Conservation (phyloP, 2,113 vertebrate genomes). For the Cyprinodon tularosa region DNA sequence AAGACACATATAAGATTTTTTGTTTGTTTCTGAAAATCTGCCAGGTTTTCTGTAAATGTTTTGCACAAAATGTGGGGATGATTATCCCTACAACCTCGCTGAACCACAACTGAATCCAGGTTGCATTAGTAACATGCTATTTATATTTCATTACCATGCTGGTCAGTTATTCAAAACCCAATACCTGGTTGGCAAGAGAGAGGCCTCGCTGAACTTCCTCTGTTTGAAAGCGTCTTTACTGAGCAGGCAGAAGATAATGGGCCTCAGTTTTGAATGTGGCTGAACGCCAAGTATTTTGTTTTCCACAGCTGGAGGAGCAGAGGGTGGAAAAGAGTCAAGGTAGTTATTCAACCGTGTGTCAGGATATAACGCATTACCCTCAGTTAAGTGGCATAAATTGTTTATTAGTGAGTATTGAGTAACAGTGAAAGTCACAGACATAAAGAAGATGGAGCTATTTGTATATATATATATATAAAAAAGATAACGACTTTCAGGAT, state of each 20-base stretch:
- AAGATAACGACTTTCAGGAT: conserved; percentile 52
- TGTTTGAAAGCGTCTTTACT: conserved; percentile 56
- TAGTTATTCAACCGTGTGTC: conserved; percentile 67
- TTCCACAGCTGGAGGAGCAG: conserved; percentile 58
- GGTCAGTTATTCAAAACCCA: conserved; percentile 59
- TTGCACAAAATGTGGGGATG: conserved; percentile 23
- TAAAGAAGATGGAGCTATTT: conserved; percentile 41
- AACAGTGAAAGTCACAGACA: conserved; percentile 57
- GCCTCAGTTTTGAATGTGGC: conserved; percentile 71
- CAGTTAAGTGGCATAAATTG: conserved; percentile 68
- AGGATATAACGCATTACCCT: conserved; percentile 60
- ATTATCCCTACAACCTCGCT: conserved; percentile 30
- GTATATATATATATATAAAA: conserved; percentile 33
- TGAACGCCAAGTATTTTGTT: conserved; percentile 70
- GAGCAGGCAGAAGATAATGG: conserved; percentile 64
- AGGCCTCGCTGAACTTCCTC: conserved; percentile 54
- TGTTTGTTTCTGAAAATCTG: neutral
- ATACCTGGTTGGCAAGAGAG: conserved; percentile 56
- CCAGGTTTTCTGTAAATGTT: neutral
- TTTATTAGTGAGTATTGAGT: conserved; percentile 74
- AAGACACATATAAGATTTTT: neutral
- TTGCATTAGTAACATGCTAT: conserved; percentile 41
- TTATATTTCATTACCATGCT: conserved; percentile 54
- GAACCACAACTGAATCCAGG: conserved; percentile 25
- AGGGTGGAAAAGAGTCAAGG: conserved; percentile 55